A percentile compares a stretch with the other conserved stretches of the same genome.
Conservation (phyloP, 2,113 vertebrate species). For the Podarcis raffonei region DNA sequence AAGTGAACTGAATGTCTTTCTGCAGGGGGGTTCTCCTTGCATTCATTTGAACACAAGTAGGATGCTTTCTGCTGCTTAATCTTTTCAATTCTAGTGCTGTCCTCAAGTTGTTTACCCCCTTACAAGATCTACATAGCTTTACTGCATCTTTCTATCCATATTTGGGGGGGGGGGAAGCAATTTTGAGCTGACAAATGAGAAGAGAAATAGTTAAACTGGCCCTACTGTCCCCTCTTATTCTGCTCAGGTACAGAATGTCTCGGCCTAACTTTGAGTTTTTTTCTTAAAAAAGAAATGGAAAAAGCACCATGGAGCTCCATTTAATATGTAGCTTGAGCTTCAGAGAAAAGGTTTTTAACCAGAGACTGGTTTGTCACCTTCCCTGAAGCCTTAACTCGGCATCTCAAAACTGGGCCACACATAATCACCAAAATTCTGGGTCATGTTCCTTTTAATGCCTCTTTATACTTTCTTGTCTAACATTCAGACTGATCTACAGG, state of each 20-base stretch:
- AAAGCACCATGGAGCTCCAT: not conserved
- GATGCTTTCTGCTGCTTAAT: no score
- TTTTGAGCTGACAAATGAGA: not conserved
- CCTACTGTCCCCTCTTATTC: not conserved
- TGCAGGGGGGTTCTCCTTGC: no score
- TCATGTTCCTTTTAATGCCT: not conserved
- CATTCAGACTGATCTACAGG: not conserved
- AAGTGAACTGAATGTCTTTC: no score
- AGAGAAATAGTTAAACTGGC: not conserved
- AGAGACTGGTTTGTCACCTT: not conserved
- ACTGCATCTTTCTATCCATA: not conserved
- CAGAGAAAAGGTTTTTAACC: not conserved
- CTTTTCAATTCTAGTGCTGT: not conserved
- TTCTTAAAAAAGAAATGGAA: not conserved
- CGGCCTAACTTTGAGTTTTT: not conserved
- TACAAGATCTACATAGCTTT: not conserved
- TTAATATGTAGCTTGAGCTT: not conserved
- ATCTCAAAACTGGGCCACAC: not conserved
- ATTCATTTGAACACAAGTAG: no score
- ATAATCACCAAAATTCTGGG: not conserved
- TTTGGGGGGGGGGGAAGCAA: no score
- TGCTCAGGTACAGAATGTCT: not conserved
- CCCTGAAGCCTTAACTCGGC: not conserved
- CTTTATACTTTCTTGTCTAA: not conserved
- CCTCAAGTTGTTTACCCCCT: not conserved